Base-by-base conservation (phyloP, 2,888 invertebrate genomes). In the Onchidella celtica region DNA sequence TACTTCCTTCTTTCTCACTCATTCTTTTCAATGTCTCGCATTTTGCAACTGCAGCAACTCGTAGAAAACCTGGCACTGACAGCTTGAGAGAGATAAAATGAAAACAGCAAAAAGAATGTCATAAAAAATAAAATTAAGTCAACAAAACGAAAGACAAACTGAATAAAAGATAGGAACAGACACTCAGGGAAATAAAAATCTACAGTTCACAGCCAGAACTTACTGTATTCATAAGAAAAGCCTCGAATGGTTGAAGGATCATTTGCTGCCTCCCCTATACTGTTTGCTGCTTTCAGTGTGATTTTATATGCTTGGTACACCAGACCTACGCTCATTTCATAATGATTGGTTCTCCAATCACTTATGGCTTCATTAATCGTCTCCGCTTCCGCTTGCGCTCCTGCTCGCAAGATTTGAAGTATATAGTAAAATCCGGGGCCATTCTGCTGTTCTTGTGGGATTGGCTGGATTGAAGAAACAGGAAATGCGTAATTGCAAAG, bases 361-460 rank as follows among this genome's bases (percentile, higher is more conserved):
- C 95, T 94, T 82, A 98, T 95, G 9, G 82, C 83, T 4, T 86
- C 77, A 1, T 82, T 84, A 29, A 87, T 66, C 81, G 83, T 85
- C 87, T 96, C 96, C 84, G 95, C 95, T 2, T 86, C 96, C 0
- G 95, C 95, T 88, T 96, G 95, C 89, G 96, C 96, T 63, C 90
- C 91, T 92, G 97, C 96, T 77, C 96, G 95, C 86, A 96, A 96
- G 95, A 97, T 98, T 88, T 95, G 79, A 34, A 99, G 96, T 83
- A 96, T 95, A 94, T 99, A 99, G 93, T 96, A 96, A 94, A 99
- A 99, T 63, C 96, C 96, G 0, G 97, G 97, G 0, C 97, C 99
- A 94, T 99, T 98, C 94, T 99, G 99, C 91, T 99, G 98, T 88
- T 99, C 97, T 93, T 97, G 96, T 0, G 98, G 97, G 98, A 99